A percentile compares a stretch with the other conserved stretches of the same genome.
These are phyloP conservation scores for Bubalus kerabau DNA, from an alignment of 2,113 vertebrate species.

Conservation along the genomic window DNA sequence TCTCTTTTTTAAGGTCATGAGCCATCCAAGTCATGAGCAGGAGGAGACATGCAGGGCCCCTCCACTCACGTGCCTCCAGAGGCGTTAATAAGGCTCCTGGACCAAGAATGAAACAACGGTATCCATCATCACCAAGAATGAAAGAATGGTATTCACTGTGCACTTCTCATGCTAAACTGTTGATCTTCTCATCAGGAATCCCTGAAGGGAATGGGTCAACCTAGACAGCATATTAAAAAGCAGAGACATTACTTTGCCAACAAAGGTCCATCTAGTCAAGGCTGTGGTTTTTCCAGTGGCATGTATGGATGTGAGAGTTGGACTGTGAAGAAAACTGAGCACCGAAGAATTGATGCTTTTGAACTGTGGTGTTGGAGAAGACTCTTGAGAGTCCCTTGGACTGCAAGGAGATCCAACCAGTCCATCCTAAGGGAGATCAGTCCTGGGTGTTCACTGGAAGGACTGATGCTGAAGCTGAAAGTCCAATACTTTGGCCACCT, in stretches of 20 bases:
- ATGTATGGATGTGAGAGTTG: background rate
- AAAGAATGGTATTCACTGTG: background rate
- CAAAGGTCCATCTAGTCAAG: background rate
- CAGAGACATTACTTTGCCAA: background rate
- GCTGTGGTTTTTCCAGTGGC: background rate
- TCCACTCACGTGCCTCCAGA: background rate
- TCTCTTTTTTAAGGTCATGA: background rate
- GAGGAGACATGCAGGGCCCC: accelerated
- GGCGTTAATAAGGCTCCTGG: accelerated
- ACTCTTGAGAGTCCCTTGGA: background rate
- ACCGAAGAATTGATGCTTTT: accelerated
- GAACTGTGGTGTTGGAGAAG: background rate
- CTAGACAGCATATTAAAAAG: background rate
- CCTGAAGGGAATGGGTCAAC: background rate
- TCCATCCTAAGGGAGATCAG: background rate
- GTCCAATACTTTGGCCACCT: background rate
- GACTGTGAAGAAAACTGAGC: background rate
- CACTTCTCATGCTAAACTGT: background rate
- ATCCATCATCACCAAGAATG: no score
- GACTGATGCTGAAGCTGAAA: background rate
- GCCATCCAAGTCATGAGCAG: background rate
- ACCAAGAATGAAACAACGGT: background rate
- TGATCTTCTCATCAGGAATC: background rate
- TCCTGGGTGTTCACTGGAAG: background rate
- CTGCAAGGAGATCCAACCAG: background rate